Conservation (phyloP, 1,140 invertebrate species). For the Ceratina australensis region DNA sequence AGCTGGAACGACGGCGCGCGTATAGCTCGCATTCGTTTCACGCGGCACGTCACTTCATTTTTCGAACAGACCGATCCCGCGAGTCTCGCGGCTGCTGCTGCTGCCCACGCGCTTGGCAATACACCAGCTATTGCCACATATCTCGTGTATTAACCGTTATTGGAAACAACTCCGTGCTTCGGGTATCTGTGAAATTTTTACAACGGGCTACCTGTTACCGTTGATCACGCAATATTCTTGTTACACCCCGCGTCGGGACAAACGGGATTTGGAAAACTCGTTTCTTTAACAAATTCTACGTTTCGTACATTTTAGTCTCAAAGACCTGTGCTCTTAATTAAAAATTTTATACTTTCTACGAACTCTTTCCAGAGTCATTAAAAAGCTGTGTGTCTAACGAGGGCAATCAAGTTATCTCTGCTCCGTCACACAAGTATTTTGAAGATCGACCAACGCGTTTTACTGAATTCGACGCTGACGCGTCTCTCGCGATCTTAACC, state of each 20-base stretch:
- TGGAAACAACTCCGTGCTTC: slow-evolving; percentile 29
- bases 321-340: no score
- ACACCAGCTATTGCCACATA: slow-evolving; percentile 51
- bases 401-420: background rate
- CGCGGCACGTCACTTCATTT: slow-evolving; percentile 33
- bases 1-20: slow-evolving; percentile 11
- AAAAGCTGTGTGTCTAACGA: background rate
- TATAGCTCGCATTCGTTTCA: slow-evolving; percentile 28
- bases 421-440: background rate
- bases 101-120: slow-evolving; percentile 48
- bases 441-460: no score
- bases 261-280: background rate
- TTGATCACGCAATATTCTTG: slow-evolving; percentile 21
- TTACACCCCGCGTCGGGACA: background rate
- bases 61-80: slow-evolving; percentile 10
- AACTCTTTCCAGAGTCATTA: background rate
- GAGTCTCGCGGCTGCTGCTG: background rate
- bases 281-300: no score
- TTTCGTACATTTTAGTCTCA: no score
- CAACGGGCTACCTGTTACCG: slow-evolving; percentile 30
- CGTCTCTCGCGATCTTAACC: no score
- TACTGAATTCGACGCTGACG: no score
- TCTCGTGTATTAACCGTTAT: slow-evolving; percentile 56
- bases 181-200: slow-evolving; percentile 22
- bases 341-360: no score